Evolutionary conservation across 2,888 invertebrate species (phyloP), one percentile per base, ranked within the genome.

Genomic region (Gnatocerus cornutus): DNA sequence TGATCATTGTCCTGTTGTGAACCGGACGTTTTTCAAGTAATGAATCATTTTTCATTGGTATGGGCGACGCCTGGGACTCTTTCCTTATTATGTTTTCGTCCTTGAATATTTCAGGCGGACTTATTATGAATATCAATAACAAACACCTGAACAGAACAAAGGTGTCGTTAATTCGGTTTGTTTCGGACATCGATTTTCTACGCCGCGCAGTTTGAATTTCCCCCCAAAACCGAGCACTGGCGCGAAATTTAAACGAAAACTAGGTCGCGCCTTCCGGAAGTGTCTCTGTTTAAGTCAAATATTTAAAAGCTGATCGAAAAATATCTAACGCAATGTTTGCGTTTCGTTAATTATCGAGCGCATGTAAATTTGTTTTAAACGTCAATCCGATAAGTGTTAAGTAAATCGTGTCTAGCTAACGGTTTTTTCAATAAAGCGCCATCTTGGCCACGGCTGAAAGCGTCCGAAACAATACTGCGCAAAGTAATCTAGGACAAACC

Each of bases 341-440:
- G 37, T 50, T 61, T 61, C 21, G 12, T 14, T 61, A 61, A 50
- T 61, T 61, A 61, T 61, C 61, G 50, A 37, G 50, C 21, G 12
- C 48, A 10, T 61, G 61, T 50, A 61, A 61, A 61, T 61, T 61
- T 61, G 61, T 16, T 59, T 21, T 39, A 50, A 61, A 61, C 61
- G 61, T 50, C 39, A 61, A 21, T 53, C 14, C 29, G 27, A 29
- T 10, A 29, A 50, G 48, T 52, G 37, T 7, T 9, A 30, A 30
- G 52, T 13, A 30, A 52, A 30, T 50, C 29, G 1, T 1, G 50
- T 33, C 21, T 21, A 21, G 21, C 30, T 59, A 59, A 59, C 59
- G 30, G 59, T 41, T 55, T 55, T 21, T 52, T 55, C 30, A 12
- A 39, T 14, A 37, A 8, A 30, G n/a, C 30, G 55, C 55, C 30